Evolutionary conservation across 2,113 vertebrate species (phyloP).

Genomic region (Atherinomorus stipes): DNA sequence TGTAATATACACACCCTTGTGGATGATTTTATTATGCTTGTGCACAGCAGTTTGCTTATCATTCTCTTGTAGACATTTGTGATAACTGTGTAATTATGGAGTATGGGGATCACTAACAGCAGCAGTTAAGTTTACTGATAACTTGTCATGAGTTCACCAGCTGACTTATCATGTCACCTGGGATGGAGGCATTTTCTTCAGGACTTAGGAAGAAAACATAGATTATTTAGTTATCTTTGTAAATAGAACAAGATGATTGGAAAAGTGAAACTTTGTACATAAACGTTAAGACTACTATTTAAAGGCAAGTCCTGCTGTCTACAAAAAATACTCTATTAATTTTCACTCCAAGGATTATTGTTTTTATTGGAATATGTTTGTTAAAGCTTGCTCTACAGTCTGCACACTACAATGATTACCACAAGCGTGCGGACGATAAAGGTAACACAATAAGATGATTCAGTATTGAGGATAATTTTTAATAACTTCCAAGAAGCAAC

Average conservation of each 20-base stretch:
- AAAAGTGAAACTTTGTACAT: background rate
- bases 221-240: background rate
- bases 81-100: slow-evolving; percentile 26
- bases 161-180: slow-evolving; percentile 73
- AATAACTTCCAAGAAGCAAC: background rate
- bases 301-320: background rate
- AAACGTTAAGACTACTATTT: background rate
- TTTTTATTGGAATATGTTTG: background rate
- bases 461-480: background rate
- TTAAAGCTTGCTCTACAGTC: background rate
- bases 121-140: slow-evolving; percentile 53
- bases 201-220: slow-evolving; percentile 9
- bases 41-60: background rate
- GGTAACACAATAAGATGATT: background rate
- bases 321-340: background rate
- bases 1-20: background rate
- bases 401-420: background rate
- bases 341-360: background rate
- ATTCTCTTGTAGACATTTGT: background rate
- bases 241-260: too few species aligned
- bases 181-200: slow-evolving; percentile 31
- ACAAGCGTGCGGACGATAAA: background rate
- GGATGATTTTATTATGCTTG: background rate
- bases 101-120: slow-evolving; percentile 7
- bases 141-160: slow-evolving; percentile 66